These are phyloP conservation scores for Macrotus californicus DNA, from an alignment of 2,113 vertebrate species.

Conservation along the genomic window DNA sequence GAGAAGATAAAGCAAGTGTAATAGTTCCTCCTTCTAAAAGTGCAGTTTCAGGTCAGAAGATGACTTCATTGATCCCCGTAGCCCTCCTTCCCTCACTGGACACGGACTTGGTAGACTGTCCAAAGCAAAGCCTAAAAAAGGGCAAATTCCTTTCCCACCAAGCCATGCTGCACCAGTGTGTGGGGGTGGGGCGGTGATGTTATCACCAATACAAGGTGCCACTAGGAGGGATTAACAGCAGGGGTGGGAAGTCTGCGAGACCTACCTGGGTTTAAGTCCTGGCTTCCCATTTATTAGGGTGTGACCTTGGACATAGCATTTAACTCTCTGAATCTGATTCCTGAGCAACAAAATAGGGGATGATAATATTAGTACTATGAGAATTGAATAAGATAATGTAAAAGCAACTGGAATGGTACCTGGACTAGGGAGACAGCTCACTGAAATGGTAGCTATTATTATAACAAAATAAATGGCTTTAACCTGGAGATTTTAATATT, in stretches of 20 bases:
- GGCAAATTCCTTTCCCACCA: neutral
- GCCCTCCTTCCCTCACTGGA: neutral
- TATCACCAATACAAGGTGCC: neutral
- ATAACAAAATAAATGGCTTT: neutral
- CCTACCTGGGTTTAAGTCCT: neutral
- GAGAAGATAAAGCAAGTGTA: neutral
- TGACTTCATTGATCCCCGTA: neutral
- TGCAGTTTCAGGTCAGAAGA: slow-evolving; percentile 1
- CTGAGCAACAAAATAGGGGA: neutral
- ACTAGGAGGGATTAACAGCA: neutral
- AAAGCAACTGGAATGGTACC: neutral
- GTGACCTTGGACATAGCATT: neutral
- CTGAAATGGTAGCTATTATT: neutral
- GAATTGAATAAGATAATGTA: neutral
- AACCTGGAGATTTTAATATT: neutral
- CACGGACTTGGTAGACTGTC: neutral
- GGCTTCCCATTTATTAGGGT: neutral
- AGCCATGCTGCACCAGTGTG: neutral
- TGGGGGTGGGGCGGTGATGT: too few species aligned
- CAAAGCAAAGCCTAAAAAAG: neutral
- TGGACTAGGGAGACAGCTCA: neutral
- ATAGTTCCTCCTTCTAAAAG: neutral
- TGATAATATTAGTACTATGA: neutral
- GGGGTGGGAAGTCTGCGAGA: neutral
- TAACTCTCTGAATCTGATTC: slow-evolving; percentile 16